Conservation (phyloP, 1,140 invertebrate genomes). For the Drosophila kepulauana region DNA sequence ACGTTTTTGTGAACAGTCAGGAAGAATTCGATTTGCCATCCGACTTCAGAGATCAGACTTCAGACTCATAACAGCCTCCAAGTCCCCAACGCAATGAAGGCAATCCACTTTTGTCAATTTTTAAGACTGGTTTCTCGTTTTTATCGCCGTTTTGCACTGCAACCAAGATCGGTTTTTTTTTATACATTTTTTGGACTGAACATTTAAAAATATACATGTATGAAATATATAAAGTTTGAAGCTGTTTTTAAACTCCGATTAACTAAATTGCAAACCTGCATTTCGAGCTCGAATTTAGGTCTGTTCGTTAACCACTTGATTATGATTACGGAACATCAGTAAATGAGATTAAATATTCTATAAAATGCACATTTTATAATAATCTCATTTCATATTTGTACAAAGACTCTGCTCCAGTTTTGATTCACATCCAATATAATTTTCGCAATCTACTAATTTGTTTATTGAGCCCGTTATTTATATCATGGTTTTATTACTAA, state of each 20-base stretch:
- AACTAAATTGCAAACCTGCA: neutral
- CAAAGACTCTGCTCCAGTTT: constrained; percentile 49
- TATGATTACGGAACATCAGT: neutral
- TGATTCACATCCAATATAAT: constrained; percentile 19
- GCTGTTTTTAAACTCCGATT: neutral
- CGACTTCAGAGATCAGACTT: no score
- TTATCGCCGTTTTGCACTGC: constrained; percentile 29
- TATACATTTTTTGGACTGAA: no score
- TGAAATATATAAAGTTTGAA: neutral
- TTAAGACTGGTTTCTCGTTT: constrained; percentile 61
- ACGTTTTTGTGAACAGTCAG: constrained; percentile 43
- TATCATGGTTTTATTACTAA: constrained; percentile 34
- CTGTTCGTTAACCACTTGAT: no score
- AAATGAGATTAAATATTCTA: no score
- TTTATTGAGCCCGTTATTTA: constrained; percentile 33
- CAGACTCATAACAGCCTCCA: constrained; percentile 16
- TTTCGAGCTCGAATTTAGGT: neutral
- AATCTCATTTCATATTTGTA: constrained; percentile 1
- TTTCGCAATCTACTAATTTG: constrained; percentile 62
- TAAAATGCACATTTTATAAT: neutral
- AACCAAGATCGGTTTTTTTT: neutral
- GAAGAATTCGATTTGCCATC: constrained; percentile 51
- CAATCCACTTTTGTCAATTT: constrained; percentile 57
- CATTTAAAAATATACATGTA: constrained; percentile 12
- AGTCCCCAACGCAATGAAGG: constrained; percentile 46